Percentiles rank a stretch among this genome's conserved stretches.
Conservation (phyloP, 2,888 invertebrate genomes). For the Uloborus plumipes region DNA sequence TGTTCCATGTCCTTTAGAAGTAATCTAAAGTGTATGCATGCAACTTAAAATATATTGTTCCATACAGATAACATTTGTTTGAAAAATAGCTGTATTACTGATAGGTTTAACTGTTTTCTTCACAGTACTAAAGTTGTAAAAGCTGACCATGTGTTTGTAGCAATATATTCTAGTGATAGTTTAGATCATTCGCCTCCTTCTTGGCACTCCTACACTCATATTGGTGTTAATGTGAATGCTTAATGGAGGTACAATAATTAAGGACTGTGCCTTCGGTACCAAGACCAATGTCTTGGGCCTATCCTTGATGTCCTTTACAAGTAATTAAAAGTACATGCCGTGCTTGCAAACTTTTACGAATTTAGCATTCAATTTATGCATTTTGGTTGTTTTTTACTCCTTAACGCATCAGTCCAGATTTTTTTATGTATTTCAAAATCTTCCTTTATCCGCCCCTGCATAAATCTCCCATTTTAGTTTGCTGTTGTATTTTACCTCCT, state of each 20-base stretch:
- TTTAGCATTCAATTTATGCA: too few species aligned
- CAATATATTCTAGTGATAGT: too few species aligned
- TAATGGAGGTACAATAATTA: constrained; percentile 35
- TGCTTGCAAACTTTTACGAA: too few species aligned
- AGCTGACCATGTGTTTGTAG: too few species aligned
- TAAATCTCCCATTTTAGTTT: too few species aligned
- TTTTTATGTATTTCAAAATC: too few species aligned
- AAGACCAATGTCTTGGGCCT: constrained; percentile 20
- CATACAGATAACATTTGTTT: not conserved
- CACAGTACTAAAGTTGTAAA: too few species aligned
- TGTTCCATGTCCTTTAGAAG: not conserved
- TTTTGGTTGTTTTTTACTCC: too few species aligned
- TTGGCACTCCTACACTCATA: constrained; percentile 39
- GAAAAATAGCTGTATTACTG: not conserved
- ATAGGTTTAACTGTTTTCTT: too few species aligned
- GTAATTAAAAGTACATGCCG: not conserved
- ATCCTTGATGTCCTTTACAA: constrained; percentile 36
- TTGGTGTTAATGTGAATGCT: constrained; percentile 53
- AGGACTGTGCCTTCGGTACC: constrained; percentile 40
- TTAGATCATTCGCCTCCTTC: constrained; percentile 8
- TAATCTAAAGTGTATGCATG: not conserved
- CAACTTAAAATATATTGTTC: not conserved
- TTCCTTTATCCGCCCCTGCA: too few species aligned
- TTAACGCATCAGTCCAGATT: too few species aligned
- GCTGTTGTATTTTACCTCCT: too few species aligned